A percentile compares a stretch with the other conserved stretches of the same genome.
Evolutionary conservation across 1,140 invertebrate species (phyloP).

Genomic region (Eriosoma lanigerum): DNA sequence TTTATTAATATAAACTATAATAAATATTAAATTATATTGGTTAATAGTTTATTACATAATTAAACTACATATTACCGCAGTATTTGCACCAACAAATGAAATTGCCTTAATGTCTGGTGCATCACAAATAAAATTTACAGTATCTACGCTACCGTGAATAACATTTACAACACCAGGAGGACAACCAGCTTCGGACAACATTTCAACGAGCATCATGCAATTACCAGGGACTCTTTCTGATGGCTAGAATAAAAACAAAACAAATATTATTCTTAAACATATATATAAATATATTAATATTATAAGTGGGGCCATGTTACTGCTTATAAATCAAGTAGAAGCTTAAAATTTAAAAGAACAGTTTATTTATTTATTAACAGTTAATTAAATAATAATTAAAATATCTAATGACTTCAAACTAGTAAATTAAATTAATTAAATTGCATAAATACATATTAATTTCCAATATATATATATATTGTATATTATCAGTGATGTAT

Average conservation of each 20-base stretch:
- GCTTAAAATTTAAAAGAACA: too few species aligned
- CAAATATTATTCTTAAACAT: neutral
- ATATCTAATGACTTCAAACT: too few species aligned
- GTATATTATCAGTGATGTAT: too few species aligned
- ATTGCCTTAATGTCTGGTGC: conserved; percentile 94
- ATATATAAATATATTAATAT: too few species aligned
- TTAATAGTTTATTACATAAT: neutral
- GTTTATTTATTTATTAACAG: too few species aligned
- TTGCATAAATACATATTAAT: too few species aligned
- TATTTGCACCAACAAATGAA: conserved; percentile 97
- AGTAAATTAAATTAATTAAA: too few species aligned
- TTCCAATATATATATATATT: too few species aligned
- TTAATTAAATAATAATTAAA: too few species aligned
- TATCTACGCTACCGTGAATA: conserved; percentile 90
- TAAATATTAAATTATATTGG: neutral
- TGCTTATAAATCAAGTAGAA: too few species aligned
- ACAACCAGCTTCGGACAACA: conserved; percentile 86
- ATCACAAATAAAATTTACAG: conserved; percentile 97
- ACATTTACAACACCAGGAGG: conserved; percentile 94
- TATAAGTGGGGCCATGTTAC: too few species aligned
- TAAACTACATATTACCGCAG: conserved; percentile 66
- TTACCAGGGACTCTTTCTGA: conserved; percentile 97
- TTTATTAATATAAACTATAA: neutral
- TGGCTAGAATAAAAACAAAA: conserved; percentile 68
- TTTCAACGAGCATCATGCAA: conserved; percentile 89